These are phyloP conservation scores for Gymnocheta viridis DNA, from an alignment of 2,888 invertebrate genomes.

Conservation along the genomic window DNA sequence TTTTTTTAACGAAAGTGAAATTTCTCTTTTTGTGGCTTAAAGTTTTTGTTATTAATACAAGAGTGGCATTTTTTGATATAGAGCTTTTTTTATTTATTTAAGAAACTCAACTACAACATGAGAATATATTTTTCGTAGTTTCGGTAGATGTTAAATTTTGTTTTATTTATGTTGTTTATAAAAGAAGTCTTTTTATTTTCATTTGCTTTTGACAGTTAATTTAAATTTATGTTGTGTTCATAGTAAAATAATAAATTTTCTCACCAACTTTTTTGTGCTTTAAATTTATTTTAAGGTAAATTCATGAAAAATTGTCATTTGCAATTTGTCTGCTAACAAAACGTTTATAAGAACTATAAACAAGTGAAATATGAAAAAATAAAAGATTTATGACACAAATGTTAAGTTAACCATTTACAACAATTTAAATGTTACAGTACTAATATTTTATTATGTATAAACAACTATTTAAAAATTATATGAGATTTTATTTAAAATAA, in stretches of 20 bases:
- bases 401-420: neutral
- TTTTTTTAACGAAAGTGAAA: slow-evolving; percentile 67
- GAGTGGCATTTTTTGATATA: slow-evolving; percentile 44
- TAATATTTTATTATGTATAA: neutral
- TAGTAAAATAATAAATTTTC: slow-evolving; percentile 68
- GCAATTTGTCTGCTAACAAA: neutral
- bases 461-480: neutral
- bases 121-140: slow-evolving; percentile 52
- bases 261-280: slow-evolving; percentile 57
- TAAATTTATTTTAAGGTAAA: slow-evolving; percentile 34
- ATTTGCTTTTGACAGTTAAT: slow-evolving; percentile 66
- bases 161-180: slow-evolving; percentile 66
- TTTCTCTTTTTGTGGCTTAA: slow-evolving; percentile 52
- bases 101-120: slow-evolving; percentile 56
- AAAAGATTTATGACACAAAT: slow-evolving; percentile 50
- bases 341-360: neutral
- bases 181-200: slow-evolving; percentile 45
- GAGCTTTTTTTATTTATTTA: slow-evolving; percentile 40
- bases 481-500: neutral
- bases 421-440: neutral
- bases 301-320: slow-evolving; percentile 46
- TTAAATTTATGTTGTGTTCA: slow-evolving; percentile 67
- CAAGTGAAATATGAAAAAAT: slow-evolving; percentile 14
- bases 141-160: slow-evolving; percentile 56
- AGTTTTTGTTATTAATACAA: slow-evolving; percentile 57